These are phyloP conservation scores for Thelaira solivaga DNA, from an alignment of 2,888 invertebrate genomes.

Conservation along the genomic window DNA sequence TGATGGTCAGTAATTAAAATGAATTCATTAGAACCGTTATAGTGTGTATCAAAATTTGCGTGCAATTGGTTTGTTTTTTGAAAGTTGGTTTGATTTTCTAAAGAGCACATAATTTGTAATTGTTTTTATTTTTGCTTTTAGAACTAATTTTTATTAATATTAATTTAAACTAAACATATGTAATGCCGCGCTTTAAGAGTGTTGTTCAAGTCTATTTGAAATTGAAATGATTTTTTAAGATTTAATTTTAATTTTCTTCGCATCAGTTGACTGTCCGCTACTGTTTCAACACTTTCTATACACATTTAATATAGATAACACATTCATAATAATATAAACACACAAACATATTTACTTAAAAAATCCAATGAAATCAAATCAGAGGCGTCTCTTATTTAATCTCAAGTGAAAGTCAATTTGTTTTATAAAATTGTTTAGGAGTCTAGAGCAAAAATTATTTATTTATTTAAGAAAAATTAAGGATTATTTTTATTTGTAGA, in stretches of 20 bases:
- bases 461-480: too few species aligned
- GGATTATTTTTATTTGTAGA: too few species aligned
- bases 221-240: constrained; percentile 3
- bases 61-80: constrained; percentile 68
- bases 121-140: neutral
- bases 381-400: constrained; percentile 8
- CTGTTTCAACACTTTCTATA: constrained; percentile 3
- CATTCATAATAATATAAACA: constrained; percentile 11
- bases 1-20: constrained; percentile 73
- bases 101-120: constrained; percentile 67
- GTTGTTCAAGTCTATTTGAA: constrained; percentile 28
- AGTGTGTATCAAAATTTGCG: constrained; percentile 70
- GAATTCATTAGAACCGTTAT: constrained; percentile 72
- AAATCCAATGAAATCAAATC: too few species aligned
- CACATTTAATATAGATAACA: constrained; percentile 48
- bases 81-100: constrained; percentile 70
- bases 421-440: too few species aligned
- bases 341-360: neutral
- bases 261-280: constrained; percentile 39
- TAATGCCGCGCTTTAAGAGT: constrained; percentile 26
- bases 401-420: too few species aligned
- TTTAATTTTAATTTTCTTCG: constrained; percentile 38
- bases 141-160: neutral
- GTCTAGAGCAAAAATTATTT: too few species aligned
- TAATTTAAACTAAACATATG: neutral